phyloP scores from a whole-genome alignment of 2,113 vertebrate genomes.

The Tenrec ecaudatus region DNA sequence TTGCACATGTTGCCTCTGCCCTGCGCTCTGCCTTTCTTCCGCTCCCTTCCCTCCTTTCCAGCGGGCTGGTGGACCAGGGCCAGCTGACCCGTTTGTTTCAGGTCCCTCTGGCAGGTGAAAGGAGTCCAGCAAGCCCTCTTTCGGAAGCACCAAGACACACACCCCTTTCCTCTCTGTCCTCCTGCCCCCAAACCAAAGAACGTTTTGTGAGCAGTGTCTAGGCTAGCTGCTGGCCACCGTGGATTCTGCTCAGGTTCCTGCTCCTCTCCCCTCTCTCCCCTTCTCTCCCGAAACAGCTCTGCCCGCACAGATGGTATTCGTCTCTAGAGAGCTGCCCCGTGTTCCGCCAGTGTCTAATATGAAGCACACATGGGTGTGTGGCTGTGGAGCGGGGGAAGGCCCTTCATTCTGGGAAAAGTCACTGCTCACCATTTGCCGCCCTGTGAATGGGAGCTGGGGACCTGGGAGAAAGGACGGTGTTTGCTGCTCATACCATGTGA shows the following conservation, averaged over 20 bases:
- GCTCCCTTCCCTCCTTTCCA: slow-evolving; percentile 66
- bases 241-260: slow-evolving; percentile 80
- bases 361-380: background rate
- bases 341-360: slow-evolving; percentile 5
- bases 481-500: background rate
- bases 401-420: background rate
- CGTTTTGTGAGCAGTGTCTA: slow-evolving; percentile 78
- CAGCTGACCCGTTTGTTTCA: slow-evolving; percentile 86
- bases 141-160: background rate
- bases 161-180: background rate
- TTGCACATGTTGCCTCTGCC: slow-evolving; percentile 69
- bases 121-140: slow-evolving; percentile 71
- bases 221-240: slow-evolving; percentile 78
- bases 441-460: slow-evolving; percentile 39
- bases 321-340: background rate
- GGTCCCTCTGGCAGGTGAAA: slow-evolving; percentile 84
- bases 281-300: slow-evolving; percentile 45
- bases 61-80: slow-evolving; percentile 17
- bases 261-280: slow-evolving; percentile 72
- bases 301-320: background rate
- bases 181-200: background rate
- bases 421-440: background rate
- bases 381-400: background rate
- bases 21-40: slow-evolving; percentile 77
- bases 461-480: background rate